Evolutionary conservation across 2,888 invertebrate genomes (phyloP), one percentile per base, ranked within the genome.

Genomic region (Drosophila hamatofila): DNA sequence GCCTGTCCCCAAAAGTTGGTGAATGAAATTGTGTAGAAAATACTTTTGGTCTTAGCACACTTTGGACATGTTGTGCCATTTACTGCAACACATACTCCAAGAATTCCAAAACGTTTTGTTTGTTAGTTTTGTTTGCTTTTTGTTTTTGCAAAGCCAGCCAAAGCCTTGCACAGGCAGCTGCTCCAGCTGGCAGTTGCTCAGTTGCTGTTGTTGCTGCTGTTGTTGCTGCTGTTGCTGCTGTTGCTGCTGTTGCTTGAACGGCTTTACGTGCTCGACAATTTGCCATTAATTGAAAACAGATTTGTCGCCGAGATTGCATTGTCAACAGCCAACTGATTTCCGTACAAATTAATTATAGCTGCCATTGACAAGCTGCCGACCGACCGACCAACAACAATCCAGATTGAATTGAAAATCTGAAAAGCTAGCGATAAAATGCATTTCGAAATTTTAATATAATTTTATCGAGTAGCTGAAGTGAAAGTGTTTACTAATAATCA

Each of bases 201-300:
- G 33, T 8, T 4, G 33, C 30, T 42, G 68, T 3, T 23, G 44
- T 8, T 16, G 42, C 21, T 42, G 42, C 9, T 42, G 30, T 8
- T n/a, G 55, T n/a, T 65, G 62, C 23, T 70, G n/a, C n/a, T n/a
- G n/a, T n/a, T n/a, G n/a, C n/a, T n/a, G n/a, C 30, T 11, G 44
- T 11, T 61, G 58, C 42, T 56, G 41, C 33, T 61, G 35, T 41
- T 48, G 70, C 30, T 66, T 55, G 52, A 70, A 65, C 70, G 64
- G 81, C 68, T 81, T 80, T 70, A 80, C 72, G 79, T 75, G 68
- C 81, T 79, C 81, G 81, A 82, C 83, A 85, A 85, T 88, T 84
- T 84, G 85, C 74, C 83, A 83, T 84, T 88, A 88, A 84, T 88
- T 88, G 88, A 87, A 88, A 85, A 81, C 81, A 88, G 88, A 84